Evolutionary conservation across 2,888 invertebrate species (phyloP), one percentile per base, ranked within the genome.

Genomic region (Poecilus cupreus): DNA sequence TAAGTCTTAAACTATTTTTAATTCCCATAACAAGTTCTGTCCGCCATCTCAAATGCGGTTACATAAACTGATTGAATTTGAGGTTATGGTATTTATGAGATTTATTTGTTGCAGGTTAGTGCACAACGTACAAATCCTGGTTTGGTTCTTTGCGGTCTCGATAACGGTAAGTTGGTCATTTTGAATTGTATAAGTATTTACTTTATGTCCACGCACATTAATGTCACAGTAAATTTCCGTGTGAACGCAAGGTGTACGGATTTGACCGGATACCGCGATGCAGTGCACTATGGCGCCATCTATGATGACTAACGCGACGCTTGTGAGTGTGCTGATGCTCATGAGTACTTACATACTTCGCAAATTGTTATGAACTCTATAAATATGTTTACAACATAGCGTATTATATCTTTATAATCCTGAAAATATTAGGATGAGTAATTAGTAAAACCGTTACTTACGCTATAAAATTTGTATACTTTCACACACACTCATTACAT

Each of bases 91-190:
- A 68, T 72, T 72, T 18, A 72, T 13, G 13, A 18, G 70, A 43
- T 46, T 72, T 22, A 72, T 46, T 72, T 70, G 70, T 72, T 72
- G 22, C 72, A 72, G 72, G 72, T 72, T 18, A 72, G 72, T 46
- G n/a, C 22, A 26, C 54, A 22, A 54, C 18, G n/a, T n/a, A 60
- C 54, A 20, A 54, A 26, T 60, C 60, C 51, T 51, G 18, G 51
- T 68, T 68, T 32, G 64, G 64, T 43, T 24, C 43, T 46, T 72
- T 72, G 72, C 46, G 72, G 46, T 24, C 13, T 43, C 13, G n/a
- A 6, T 72, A 72, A 72, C 72, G 72, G 72, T 72, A 72, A 72
- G 72, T 72, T 32, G 46, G 46, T 22, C 46, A 72, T 72, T 72
- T 22, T 20, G 46, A 13, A 24, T 13, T 2, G n/a, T 46, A 72